Evolutionary conservation across 2,797 vertebrate species (phyloP), one percentile per base, ranked within the genome.

Genomic region (Semotilus atromaculatus): DNA sequence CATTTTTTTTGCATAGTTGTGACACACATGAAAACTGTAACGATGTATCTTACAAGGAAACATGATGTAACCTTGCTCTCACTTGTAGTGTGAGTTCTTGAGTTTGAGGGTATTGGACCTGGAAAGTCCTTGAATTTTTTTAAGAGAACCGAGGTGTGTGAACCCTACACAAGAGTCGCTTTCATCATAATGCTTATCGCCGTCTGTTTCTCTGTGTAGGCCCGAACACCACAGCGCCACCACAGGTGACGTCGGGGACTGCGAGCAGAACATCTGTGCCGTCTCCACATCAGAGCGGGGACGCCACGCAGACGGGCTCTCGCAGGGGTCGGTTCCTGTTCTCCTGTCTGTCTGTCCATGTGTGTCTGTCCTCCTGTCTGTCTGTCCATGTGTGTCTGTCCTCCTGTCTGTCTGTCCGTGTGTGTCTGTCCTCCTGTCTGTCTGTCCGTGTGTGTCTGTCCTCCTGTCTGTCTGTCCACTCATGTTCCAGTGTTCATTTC

Each of bases 211-310:
- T 43, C 16, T 67, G 4, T 53, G 23, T 19, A 83, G 81, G 5
- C 66, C 13, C 6, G 23, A 74, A 74, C 29, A 1, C 19, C 58
- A 83, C 81, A 21, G 31, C 5, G 14, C 66, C 80, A 9, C 67
- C 80, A 23, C 73, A 62, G 16, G 31, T 36, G 31, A 60, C 89
- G 26, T 26, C 73, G 26, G 78, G 29, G 21, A 71, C 88, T 62
- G 13, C 86, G 1, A 81, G 67, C 81, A 51, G 51, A 26, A 26
- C 53, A 48, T 31, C 26, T 14, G 18, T 78, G 81, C 9, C 21
- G 48, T 77, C 45, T 6, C 55, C n/a, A 7, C 71, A 18, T 14
- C 62, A 7, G 21, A 43, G 1, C 7, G 67, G 53, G 14, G 58
- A 53, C 21, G 29, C 14, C 55, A 36, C 38, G 23, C 70, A 73